Percentiles rank a stretch among this genome's conserved stretches.
phyloP scores from a whole-genome alignment of 64 coral and sea anemone genomes.

The Montipora capricornis region DNA sequence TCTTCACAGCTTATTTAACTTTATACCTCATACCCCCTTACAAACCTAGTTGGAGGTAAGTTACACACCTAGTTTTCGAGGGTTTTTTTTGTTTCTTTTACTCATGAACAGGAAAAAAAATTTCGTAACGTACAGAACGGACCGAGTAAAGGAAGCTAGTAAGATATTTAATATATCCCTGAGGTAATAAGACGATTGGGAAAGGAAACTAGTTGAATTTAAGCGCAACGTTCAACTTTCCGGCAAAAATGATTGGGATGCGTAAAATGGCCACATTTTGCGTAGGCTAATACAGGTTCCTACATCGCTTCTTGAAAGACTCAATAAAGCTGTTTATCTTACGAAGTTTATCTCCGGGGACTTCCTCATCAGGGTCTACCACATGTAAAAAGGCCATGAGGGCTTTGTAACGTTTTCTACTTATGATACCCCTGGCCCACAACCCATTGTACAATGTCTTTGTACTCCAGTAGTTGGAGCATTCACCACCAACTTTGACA shows the following conservation, averaged over 20 bases:
- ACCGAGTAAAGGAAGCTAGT: no score
- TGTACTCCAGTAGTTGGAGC: not conserved
- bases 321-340: not conserved
- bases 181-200: no score
- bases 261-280: not conserved
- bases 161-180: no score
- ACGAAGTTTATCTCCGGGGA: not conserved
- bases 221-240: constrained; percentile 13
- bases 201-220: no score
- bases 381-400: not conserved
- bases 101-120: no score
- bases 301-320: not conserved
- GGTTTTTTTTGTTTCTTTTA: no score
- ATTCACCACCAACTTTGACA: not conserved
- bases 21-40: no score
- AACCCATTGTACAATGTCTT: not conserved
- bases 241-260: not conserved
- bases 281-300: not conserved
- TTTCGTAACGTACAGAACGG: no score
- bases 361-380: not conserved
- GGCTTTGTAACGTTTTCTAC: not conserved
- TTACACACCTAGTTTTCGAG: no score
- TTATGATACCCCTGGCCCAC: not conserved
- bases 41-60: no score
- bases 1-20: no score